Evolutionary conservation across 2,797 vertebrate genomes (phyloP).

Genomic region (Geotria australis): DNA sequence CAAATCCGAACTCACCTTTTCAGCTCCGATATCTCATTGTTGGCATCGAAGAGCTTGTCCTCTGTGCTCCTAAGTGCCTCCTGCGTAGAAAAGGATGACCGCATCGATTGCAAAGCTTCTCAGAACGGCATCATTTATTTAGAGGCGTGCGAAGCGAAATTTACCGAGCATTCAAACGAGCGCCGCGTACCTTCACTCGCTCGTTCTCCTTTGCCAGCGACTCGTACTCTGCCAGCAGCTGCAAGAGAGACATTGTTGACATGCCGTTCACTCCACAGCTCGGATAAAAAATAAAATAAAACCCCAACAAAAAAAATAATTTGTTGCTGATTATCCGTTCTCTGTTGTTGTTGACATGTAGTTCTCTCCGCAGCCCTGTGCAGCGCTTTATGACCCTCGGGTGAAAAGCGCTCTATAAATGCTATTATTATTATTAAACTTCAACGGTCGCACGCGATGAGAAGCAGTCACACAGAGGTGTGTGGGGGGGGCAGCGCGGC

Average conservation of each 20-base stretch:
- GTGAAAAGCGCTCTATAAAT: too few relatives aligned
- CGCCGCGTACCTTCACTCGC: conserved; percentile 33
- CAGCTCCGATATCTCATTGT: conserved; percentile 41
- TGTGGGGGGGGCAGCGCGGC: too few relatives aligned
- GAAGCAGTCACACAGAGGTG: too few relatives aligned
- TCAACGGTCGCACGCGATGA: too few relatives aligned
- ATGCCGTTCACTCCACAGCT: background rate
- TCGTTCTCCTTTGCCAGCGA: conserved; percentile 46
- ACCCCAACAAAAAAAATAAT: background rate
- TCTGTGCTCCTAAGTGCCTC: conserved; percentile 41
- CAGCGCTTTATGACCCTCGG: too few relatives aligned
- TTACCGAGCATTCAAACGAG: background rate
- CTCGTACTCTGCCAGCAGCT: conserved; percentile 63
- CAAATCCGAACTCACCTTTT: conserved; percentile 28
- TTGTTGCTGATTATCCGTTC: too few relatives aligned
- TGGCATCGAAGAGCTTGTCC: conserved; percentile 47
- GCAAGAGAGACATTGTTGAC: conserved; percentile 3
- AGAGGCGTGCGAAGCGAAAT: background rate
- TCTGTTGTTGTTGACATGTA: too few relatives aligned
- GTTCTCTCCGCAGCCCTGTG: too few relatives aligned
- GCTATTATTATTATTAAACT: too few relatives aligned
- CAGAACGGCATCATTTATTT: background rate
- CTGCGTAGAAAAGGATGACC: conserved; percentile 13
- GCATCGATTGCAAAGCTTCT: background rate
- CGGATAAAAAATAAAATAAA: background rate